Base-by-base conservation (phyloP, 2,113 vertebrate species). In the Zingel zingel region DNA sequence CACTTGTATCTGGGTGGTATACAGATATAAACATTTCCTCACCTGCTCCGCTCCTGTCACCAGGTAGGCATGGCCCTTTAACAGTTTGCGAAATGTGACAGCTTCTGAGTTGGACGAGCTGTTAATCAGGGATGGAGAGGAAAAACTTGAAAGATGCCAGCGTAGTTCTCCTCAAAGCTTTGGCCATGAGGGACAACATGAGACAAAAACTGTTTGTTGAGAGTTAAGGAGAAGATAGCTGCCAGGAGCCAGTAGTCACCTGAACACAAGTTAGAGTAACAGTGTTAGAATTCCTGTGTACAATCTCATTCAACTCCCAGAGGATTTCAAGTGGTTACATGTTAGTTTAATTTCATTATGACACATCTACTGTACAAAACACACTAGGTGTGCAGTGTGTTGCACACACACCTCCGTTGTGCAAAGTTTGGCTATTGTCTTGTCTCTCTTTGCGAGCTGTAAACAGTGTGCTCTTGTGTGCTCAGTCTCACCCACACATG, bases 191-290 rank as follows among this genome's bases (percentile, higher is more conserved):
- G 96, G 33, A 99, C 93, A 14, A 98, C 96, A 33, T 96, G 95
- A 14, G 89, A 83, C 90, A 98, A 73, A 0, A 95, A 90, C 57
- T 95, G 95, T 82, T 96, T 92, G 82, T 97, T 96, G 30, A 98
- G 94, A 0, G 97, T 99, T 58, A 99, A 93, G 76, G 97, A 98
- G 36, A 97, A 97, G 6, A 98, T 96, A 47, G 97, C 97, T 3
- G 97, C 97, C 77, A 99, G 87, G 0, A 99, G 93, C 97, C 97
- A 98, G 87, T 97, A 98, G 92, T 99, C 97, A 64, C 97, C 97
- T 98, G 91, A 39, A n/a, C 33, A 80, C 48, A 58, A 56, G 15
- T 11, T 2, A 43, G 2, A 43, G 39, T 43, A 1, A 16, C 12
- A 64, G n/a, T 21, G 27, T 67, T 19, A 23, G 14, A 33, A 27